Evolutionary conservation across 2,888 invertebrate genomes (phyloP), one percentile per base, ranked within the genome.

Genomic region (Salticus scenicus): DNA sequence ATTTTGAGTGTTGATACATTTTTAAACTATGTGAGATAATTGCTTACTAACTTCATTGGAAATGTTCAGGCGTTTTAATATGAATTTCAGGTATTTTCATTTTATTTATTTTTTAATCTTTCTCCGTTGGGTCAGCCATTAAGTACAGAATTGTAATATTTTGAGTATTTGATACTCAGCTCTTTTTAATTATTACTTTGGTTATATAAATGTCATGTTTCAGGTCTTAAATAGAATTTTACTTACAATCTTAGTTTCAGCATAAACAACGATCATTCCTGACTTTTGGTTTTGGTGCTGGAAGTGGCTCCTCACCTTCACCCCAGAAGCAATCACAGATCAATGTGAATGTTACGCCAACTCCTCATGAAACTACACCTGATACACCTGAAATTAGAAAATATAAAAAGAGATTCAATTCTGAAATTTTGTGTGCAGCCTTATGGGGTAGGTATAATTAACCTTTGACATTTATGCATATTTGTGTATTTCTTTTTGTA

Each of bases 341-440:
- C 90, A 98, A 98, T 92, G 98, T 98, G 81, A 98, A 98, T 92
- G 98, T 98, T 77, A 97, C 98, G 72, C 98, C 98, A 84, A 96
- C 96, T 88, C 96, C 96, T 77, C 96, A 97, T 91, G 88, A 88
- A 63, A 41, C 33, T 57, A 87, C 88, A 24, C 82, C 86, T 27
- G 99, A 99, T 91, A 99, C 99, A 78, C 99, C 99, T 0, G 99
- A 99, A 93, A 99, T 99, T 90, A 94, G 98, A 88, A 98, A 98
- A 93, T 99, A 99, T 93, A 99, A 99, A 94, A 99, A 99, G 93
- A 94, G 98, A 88, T 99, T 99, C 93, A 98, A 97, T 92, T 98
- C 99, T 79, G 99, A 99, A 93, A 99, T 99, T 89, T 93, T 99
- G 72, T 99, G 99, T 92, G 99, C 99, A 88, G 98, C 99, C 69